Evolutionary conservation across 2,113 vertebrate genomes (phyloP).

Genomic region (Archocentrus centrarchus): DNA sequence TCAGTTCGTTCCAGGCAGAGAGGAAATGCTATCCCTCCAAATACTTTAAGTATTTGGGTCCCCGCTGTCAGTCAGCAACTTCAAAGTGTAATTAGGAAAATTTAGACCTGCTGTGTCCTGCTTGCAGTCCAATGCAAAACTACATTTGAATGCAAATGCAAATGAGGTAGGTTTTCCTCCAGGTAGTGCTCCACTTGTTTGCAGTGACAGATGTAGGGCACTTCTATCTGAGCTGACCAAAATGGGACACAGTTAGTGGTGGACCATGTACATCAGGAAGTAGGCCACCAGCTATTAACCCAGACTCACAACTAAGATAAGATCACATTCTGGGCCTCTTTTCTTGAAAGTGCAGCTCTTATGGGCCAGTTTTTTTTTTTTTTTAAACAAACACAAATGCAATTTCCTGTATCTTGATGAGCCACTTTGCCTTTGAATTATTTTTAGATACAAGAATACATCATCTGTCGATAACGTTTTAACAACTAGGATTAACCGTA

Average conservation of each 20-base stretch:
- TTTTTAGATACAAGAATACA: neutral
- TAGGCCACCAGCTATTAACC: constrained; percentile 50
- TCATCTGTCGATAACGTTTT: neutral
- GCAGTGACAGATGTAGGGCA: constrained; percentile 54
- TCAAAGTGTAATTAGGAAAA: neutral
- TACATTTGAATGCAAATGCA: constrained; percentile 2
- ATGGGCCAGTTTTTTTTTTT: neutral
- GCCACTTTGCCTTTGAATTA: neutral
- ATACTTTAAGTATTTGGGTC: neutral
- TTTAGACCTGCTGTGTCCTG: neutral
- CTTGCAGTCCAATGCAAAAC: neutral
- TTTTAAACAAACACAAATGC: neutral
- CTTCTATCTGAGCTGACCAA: constrained; percentile 14
- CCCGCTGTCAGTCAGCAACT: neutral
- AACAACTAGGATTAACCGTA: neutral
- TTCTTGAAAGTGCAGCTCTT: neutral
- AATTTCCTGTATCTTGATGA: neutral
- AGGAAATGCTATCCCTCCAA: no score
- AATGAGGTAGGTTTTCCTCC: constrained; percentile 4
- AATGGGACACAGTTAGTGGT: constrained; percentile 37
- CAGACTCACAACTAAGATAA: constrained; percentile 20
- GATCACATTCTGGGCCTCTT: neutral
- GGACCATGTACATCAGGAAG: constrained; percentile 36
- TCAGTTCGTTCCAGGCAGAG: neutral
- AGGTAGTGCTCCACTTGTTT: constrained; percentile 33